Percentiles rank a stretch among this genome's conserved stretches.
These are phyloP conservation scores for Pseudorasbora parva DNA, from an alignment of 2,113 vertebrate species.

Conservation along the genomic window DNA sequence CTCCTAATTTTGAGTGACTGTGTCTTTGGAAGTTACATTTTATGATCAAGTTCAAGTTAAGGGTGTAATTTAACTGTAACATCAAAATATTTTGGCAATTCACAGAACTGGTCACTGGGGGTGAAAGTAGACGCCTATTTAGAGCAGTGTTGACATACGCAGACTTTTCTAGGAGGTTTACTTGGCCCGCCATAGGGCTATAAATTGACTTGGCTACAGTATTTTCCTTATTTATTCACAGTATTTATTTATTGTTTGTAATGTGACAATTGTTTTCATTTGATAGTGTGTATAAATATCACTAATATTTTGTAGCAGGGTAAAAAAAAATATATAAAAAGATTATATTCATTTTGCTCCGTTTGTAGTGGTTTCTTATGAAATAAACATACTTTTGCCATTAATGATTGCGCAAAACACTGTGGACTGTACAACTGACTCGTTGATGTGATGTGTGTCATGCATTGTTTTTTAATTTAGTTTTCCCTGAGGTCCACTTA, in stretches of 20 bases:
- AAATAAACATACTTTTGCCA: conserved; percentile 76
- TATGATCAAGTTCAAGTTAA: conserved; percentile 24
- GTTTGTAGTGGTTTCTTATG: conserved; percentile 78
- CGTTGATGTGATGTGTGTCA: background rate
- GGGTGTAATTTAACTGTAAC: conserved; percentile 38
- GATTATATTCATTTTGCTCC: conserved; percentile 61
- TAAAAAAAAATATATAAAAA: conserved; percentile 51
- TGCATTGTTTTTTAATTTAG: background rate
- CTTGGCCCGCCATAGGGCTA: conserved; percentile 69
- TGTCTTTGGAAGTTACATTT: conserved; percentile 55
- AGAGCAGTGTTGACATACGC: background rate
- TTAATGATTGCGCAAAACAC: background rate
- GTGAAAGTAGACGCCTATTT: conserved; percentile 42
- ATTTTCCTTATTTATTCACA: conserved; percentile 77
- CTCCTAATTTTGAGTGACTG: conserved; percentile 64
- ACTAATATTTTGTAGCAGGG: conserved; percentile 70
- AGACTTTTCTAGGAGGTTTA: conserved; percentile 50
- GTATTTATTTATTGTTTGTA: conserved; percentile 73
- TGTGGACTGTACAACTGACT: background rate
- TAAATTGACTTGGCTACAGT: conserved; percentile 64
- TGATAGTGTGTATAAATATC: conserved; percentile 72
- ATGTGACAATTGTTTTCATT: conserved; percentile 56
- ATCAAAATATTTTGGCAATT: conserved; percentile 54
- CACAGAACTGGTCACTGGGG: conserved; percentile 73
- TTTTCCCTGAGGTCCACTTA: background rate